Evolutionary conservation across 2,888 invertebrate species (phyloP), one percentile per base, ranked within the genome.

Genomic region (Argynnis bischoffii): DNA sequence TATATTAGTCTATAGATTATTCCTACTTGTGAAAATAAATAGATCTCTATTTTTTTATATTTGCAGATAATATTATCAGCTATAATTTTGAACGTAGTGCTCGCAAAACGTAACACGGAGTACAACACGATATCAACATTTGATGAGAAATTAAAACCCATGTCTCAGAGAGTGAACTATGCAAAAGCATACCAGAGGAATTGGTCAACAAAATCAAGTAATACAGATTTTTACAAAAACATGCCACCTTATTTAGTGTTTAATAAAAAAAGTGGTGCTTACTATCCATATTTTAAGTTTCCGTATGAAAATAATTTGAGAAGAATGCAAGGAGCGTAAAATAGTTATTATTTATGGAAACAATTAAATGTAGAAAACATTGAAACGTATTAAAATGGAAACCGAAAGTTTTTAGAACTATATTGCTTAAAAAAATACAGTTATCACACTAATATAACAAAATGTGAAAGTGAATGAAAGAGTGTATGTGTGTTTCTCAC

Each of bases 191-290:
- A 83, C 70, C 76, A 78, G 41, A 75, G 76, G 14, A 83, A 69
- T 66, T 85, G 83, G 82, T 76, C 77, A 2, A 69, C 76, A 3
- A 72, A 65, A 15, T 64, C 64, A n/a, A 68, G 74, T 5, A 76
- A 69, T 50, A 75, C 77, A 26, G 77, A 73, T 3, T 70, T 66
- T 15, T 74, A 78, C 61, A 80, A 78, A 59, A 79, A 79, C 21
- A 75, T 89, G 21, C 88, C 90, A 0, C 89, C 90, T 5, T 91
- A 91, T 69, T 78, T 91, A 55, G 88, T 91, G 0, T 90, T 82
- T 55, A 91, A 90, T 64, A 83, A 80, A 67, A 89, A 90, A 74
- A 75, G 78, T 11, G 90, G 90, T 0, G 80, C 89, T 0, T 91
- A 91, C 55, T 89, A 82, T 47, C 90, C 91, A 0, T 91, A 88